These are phyloP conservation scores for Mesorhabditis belari DNA, from an alignment of 2,888 invertebrate species.

Conservation along the genomic window DNA sequence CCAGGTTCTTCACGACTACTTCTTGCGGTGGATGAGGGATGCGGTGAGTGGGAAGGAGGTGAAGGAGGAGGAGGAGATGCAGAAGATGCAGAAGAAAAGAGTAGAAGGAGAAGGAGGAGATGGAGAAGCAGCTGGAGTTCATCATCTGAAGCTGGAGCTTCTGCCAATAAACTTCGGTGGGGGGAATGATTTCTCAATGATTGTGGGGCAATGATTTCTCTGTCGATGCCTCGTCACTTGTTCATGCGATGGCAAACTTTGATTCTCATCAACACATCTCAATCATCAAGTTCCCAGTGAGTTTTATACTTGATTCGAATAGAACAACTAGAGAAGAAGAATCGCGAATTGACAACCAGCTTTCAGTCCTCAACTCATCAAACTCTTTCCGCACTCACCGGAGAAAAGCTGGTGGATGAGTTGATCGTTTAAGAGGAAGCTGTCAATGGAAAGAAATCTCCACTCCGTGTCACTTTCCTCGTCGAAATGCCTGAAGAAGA, in stretches of 20 bases:
- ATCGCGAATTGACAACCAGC: too few species aligned
- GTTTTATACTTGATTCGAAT: conserved; percentile 3
- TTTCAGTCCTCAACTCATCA: neutral
- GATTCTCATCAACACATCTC: conserved; percentile 11
- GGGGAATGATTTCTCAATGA: too few species aligned
- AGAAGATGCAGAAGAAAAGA: too few species aligned
- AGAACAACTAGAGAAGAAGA: conserved; percentile 5
- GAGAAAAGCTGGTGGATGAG: conserved; percentile 18
- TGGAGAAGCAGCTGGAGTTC: too few species aligned
- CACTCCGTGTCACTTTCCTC: neutral
- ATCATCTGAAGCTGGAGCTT: too few species aligned
- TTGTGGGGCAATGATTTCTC: conserved; percentile 16
- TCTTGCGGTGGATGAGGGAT: too few species aligned
- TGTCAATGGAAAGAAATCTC: neutral
- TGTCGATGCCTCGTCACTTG: conserved; percentile 12
- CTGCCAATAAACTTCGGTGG: too few species aligned
- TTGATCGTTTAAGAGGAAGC: conserved; percentile 6
- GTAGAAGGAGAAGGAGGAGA: too few species aligned
- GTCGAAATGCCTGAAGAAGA: conserved; percentile 8
- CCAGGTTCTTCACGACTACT: too few species aligned
- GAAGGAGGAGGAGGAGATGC: too few species aligned
- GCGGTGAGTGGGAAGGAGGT: too few species aligned
- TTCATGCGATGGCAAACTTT: conserved; percentile 2
- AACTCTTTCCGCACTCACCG: conserved; percentile 13
- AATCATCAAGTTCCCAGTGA: conserved; percentile 17